Percentiles rank a stretch among this genome's conserved stretches.
phyloP scores from a whole-genome alignment of 2,797 vertebrate species.

The Amazona finschi region DNA sequence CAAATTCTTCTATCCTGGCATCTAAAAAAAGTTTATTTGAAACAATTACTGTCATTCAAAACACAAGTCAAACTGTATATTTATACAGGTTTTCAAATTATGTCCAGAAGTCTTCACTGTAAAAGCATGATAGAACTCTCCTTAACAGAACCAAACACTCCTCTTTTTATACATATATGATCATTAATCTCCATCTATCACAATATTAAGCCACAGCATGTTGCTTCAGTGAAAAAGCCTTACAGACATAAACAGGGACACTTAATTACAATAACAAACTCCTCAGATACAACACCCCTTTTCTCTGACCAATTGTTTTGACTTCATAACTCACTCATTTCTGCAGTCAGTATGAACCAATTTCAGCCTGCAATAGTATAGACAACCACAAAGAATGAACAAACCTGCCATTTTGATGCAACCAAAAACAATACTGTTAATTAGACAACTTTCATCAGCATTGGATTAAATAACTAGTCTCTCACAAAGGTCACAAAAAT shows the following conservation, averaged over 20 bases:
- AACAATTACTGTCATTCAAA: conserved; percentile 12
- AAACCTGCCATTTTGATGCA: not conserved
- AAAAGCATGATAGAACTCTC: not conserved
- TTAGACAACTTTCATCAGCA: not conserved
- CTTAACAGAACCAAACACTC: not conserved
- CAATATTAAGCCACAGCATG: not conserved
- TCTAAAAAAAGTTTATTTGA: conserved; percentile 76
- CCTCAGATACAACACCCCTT: not conserved
- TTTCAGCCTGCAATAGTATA: not conserved
- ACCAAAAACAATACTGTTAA: not conserved
- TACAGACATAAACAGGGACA: not conserved
- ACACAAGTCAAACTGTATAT: not conserved
- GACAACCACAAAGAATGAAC: not conserved
- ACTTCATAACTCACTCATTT: not conserved
- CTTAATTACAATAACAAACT: not conserved
- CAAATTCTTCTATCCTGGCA: conserved; percentile 96
- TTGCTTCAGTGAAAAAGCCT: not conserved
- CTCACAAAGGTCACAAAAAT: not conserved
- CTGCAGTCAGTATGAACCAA: not conserved
- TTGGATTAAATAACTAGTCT: not conserved
- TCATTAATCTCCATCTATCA: not conserved
- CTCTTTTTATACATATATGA: not conserved
- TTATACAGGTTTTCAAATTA: not conserved
- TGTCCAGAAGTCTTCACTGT: not conserved
- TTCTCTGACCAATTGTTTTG: not conserved